A percentile compares a stretch with the other conserved stretches of the same genome.
Evolutionary conservation across 37 sponge, comb jelly and placozoan genomes (phyloP).

Genomic region (Theonella swinhoei): DNA sequence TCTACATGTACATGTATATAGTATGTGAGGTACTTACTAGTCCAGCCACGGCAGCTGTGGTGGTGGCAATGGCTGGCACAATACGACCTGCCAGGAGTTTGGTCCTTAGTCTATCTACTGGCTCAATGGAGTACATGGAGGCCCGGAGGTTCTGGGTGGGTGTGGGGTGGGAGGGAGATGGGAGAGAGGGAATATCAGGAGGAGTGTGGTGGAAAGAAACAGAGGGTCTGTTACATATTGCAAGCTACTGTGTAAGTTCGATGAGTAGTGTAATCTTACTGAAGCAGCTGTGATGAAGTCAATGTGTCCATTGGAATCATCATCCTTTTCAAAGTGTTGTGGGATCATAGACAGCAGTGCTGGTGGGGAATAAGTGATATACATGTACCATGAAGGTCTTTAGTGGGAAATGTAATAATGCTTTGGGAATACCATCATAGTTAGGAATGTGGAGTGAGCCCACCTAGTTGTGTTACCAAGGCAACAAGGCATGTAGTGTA

Average conservation of each 20-base stretch:
- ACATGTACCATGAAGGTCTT: too few species aligned
- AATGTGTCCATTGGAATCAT: slow-evolving; percentile 95
- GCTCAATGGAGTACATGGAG: slow-evolving; percentile 84
- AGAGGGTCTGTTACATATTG: slow-evolving; percentile 69
- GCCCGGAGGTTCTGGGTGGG: slow-evolving; percentile 91
- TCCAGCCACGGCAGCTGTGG: slow-evolving; percentile 97
- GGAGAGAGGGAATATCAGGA: background rate
- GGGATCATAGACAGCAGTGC: slow-evolving; percentile 57
- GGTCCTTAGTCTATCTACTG: slow-evolving; percentile 87
- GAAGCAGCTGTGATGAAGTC: slow-evolving; percentile 98
- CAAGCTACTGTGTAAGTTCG: too few species aligned
- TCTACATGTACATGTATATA: too few species aligned
- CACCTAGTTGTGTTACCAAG: too few species aligned
- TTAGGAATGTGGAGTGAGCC: too few species aligned
- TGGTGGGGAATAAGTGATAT: background rate
- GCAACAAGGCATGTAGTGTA: too few species aligned
- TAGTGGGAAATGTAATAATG: too few species aligned
- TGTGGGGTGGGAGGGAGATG: background rate
- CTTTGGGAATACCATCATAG: too few species aligned
- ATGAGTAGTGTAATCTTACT: too few species aligned
- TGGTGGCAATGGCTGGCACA: slow-evolving; percentile 99
- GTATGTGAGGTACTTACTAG: too few species aligned
- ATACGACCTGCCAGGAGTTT: slow-evolving; percentile 98
- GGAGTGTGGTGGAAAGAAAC: slow-evolving; percentile 75
- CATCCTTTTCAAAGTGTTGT: slow-evolving; percentile 91